A percentile compares a stretch with the other conserved stretches of the same genome.
Conservation (phyloP, 1,140 invertebrate genomes). For the Triops cancriformis region DNA sequence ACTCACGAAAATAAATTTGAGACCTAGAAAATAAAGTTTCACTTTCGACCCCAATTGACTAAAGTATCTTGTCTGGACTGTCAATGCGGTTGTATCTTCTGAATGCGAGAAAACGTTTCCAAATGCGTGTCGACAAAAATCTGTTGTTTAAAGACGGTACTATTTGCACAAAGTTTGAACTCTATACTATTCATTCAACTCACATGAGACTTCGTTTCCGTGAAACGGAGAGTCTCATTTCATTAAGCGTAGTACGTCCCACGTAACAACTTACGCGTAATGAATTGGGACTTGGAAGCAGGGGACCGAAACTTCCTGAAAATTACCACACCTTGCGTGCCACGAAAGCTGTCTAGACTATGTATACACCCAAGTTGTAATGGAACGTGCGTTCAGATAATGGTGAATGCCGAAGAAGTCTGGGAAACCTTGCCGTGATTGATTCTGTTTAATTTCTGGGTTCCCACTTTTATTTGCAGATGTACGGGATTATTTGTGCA, state of each 20-base stretch:
- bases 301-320: neutral
- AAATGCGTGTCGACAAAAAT: too few species aligned
- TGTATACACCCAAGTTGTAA: neutral
- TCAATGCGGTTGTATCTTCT: too few species aligned
- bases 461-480: constrained; percentile 46
- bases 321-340: neutral
- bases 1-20: too few species aligned
- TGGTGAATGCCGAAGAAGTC: neutral
- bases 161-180: neutral
- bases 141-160: too few species aligned
- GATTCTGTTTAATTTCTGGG: constrained; percentile 25
- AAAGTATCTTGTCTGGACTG: too few species aligned
- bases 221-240: neutral
- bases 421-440: neutral
- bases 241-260: neutral
- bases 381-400: neutral
- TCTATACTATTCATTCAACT: neutral
- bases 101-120: too few species aligned
- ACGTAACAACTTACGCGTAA: neutral
- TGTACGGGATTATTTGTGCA: constrained; percentile 75
- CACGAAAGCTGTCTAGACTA: neutral
- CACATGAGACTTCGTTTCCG: neutral
- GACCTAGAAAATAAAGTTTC: too few species aligned
- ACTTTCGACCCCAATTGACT: too few species aligned
- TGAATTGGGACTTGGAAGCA: neutral